Conservation (phyloP, 2,888 invertebrate genomes). For the Drosophila mercatorum region DNA sequence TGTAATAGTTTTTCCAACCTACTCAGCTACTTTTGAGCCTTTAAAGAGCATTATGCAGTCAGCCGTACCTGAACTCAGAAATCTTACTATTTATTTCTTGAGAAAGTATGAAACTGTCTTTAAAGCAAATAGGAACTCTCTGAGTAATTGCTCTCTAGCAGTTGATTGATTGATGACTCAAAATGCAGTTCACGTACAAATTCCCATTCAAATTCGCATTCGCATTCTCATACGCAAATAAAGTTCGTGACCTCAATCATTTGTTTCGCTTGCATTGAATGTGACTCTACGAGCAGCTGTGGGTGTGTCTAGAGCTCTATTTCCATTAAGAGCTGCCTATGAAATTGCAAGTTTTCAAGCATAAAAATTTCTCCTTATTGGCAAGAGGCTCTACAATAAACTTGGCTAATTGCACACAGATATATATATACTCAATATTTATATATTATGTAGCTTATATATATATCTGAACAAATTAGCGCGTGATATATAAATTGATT, state of each 20-base stretch:
- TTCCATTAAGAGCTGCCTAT: background rate
- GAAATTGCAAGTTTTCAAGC: constrained; percentile 25
- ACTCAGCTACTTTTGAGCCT: background rate
- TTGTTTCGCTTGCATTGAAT: constrained; percentile 23
- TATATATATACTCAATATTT: background rate
- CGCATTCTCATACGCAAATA: background rate
- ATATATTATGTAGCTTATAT: background rate
- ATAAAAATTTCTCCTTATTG: background rate
- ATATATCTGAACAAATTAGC: background rate
- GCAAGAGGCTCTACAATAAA: background rate
- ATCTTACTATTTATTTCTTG: background rate
- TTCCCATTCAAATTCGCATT: background rate
- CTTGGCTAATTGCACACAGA: constrained; percentile 4
- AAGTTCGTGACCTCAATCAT: constrained; percentile 54
- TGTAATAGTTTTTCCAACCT: too few relatives aligned
- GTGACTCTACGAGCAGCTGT: background rate
- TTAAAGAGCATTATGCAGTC: background rate
- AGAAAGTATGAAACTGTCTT: background rate
- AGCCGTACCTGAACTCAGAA: too few relatives aligned
- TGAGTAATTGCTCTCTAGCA: background rate
- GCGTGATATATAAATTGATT: background rate
- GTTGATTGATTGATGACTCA: constrained; percentile 16
- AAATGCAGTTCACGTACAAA: constrained; percentile 30
- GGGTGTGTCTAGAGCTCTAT: constrained; percentile 8
- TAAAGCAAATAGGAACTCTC: background rate